Evolutionary conservation across 2,113 vertebrate species (phyloP).

Genomic region (Prietella phreatophila): DNA sequence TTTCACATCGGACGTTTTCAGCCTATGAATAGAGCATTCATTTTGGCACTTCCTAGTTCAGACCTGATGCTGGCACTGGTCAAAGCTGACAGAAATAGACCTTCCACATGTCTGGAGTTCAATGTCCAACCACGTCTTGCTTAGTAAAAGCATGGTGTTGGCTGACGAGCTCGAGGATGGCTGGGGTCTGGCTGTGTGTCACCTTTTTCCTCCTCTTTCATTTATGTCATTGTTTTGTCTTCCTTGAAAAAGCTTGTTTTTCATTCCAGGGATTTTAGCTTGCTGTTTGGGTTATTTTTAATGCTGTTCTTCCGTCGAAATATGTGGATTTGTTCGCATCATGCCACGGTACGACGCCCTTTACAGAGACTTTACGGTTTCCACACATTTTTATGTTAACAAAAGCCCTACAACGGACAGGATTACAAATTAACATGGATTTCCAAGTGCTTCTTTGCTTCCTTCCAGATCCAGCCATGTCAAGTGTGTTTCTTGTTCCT

Average conservation of each 20-base stretch:
- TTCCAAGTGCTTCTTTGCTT: neutral
- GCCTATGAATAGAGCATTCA: conserved; percentile 52
- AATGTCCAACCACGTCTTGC: conserved; percentile 37
- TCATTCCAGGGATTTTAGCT: conserved; percentile 50
- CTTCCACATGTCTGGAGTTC: conserved; percentile 35
- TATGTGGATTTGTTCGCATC: neutral
- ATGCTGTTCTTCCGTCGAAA: neutral
- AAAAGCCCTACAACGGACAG: too few species aligned
- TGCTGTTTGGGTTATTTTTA: neutral
- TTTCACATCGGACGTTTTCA: conserved; percentile 16
- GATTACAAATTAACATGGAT: neutral
- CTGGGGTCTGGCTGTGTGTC: conserved; percentile 49
- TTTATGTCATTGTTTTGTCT: conserved; percentile 67
- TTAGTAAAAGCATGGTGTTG: conserved; percentile 11
- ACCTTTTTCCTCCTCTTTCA: conserved; percentile 58
- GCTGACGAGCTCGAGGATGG: conserved; percentile 32
- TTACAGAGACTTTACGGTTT: too few species aligned
- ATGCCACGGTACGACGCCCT: neutral
- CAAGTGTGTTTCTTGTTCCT: neutral
- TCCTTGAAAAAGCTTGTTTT: conserved; percentile 61
- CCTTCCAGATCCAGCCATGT: neutral
- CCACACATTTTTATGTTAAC: neutral
- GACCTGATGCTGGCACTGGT: conserved; percentile 21
- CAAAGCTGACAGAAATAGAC: conserved; percentile 39
- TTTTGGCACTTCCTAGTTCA: conserved; percentile 51